Evolutionary conservation across 2,797 vertebrate species (phyloP), one percentile per base, ranked within the genome.

Genomic region (Borostomias antarcticus): DNA sequence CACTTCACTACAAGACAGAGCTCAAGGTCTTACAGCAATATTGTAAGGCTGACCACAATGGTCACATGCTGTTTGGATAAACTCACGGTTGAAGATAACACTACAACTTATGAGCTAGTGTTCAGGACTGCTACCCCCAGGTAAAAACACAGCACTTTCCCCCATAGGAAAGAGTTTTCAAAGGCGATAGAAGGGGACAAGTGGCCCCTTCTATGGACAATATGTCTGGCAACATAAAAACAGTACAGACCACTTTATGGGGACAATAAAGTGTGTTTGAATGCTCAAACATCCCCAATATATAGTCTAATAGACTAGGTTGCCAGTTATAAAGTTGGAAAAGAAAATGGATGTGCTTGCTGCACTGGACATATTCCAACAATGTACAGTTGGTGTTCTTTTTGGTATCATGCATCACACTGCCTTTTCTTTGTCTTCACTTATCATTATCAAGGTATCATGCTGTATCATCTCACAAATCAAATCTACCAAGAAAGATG

Each of bases 51-150:
- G 40, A 62, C 29, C 29, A 35, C 40, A 68, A 1, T 23, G 29
- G 61, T 58, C 59, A 26, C 67, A 81, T 70, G 64, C 29, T 6
- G 11, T 19, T 19, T 48, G 35, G n/a, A n/a, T 3, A 51, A 59
- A 28, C 19, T 43, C 29, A 17, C 10, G 53, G 53, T 54, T 30
- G 28, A 54, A 13, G 11, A 25, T 13, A 35, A 35, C 13, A 37
- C 21, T 35, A 25, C 19, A 35, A 58, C 32, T 7, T 5, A 2
- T n/a, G 3, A 21, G 32, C n/a, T 3, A 53, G 51, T 7, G 29
- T 56, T 33, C 7, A 21, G n/a, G 5, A 29, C 13, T 5, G 51
- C n/a, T 29, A 25, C 25, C 29, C 11, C 10, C n/a, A 56, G 53
- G 52, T 26, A 56, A 30, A 30, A 33, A 56, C 29, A 56, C 28